Evolutionary conservation across 2,888 invertebrate species (phyloP).

Genomic region (Neoscelio sp.): DNA sequence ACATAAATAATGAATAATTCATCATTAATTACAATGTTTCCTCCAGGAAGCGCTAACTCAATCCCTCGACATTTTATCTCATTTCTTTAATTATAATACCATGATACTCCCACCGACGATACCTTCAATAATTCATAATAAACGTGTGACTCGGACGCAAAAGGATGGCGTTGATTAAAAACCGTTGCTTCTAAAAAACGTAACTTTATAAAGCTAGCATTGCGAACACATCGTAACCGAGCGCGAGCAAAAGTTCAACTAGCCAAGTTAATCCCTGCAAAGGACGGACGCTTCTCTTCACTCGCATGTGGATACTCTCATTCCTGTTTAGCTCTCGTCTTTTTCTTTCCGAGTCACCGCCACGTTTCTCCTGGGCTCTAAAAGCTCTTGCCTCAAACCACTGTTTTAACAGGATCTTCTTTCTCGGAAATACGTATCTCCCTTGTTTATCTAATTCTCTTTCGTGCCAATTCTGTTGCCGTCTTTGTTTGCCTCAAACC

Average conservation of each 20-base stretch:
- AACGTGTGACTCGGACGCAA: background rate
- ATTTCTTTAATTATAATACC: too few species aligned
- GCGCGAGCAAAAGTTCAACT: slow-evolving; percentile 9
- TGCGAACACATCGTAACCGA: background rate
- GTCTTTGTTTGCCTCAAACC: background rate
- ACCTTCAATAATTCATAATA: slow-evolving; percentile 21
- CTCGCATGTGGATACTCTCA: slow-evolving; percentile 22
- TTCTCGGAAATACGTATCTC: background rate
- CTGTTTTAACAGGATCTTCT: slow-evolving; percentile 19
- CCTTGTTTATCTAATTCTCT: too few species aligned
- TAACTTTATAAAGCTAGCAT: slow-evolving; percentile 11
- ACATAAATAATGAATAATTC: too few species aligned
- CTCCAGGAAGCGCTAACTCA: too few species aligned
- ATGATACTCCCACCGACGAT: too few species aligned
- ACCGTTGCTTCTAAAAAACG: background rate
- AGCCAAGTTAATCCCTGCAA: slow-evolving; percentile 9
- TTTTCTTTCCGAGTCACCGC: background rate
- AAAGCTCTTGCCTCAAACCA: too few species aligned
- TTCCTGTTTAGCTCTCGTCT: background rate
- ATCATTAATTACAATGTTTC: too few species aligned
- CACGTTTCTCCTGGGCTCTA: slow-evolving; percentile 1
- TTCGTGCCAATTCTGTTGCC: background rate
- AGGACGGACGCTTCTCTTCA: slow-evolving; percentile 26
- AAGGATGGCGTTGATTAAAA: background rate
- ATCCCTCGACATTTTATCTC: too few species aligned